Conservation (phyloP, 1,140 invertebrate species). For the silkworm (Bombyx mori) region ASM3026992v2 NC_085128.1:8246501-8247000, state of each 20-base stretch:
- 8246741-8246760: not conserved
- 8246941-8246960: not conserved
- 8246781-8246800: constrained; percentile 96
- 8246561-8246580: constrained; percentile 98
- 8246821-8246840: constrained; percentile 90
- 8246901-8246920: not conserved
- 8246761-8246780: not conserved
- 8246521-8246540: constrained; percentile 95
- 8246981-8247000: constrained; percentile 96
- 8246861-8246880: constrained; percentile 82
- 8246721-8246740: constrained; percentile 1
- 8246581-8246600: constrained; percentile 98
- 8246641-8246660: constrained; percentile 73
- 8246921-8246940: not conserved
- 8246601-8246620: constrained; percentile 85
- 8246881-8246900: constrained; percentile 91
- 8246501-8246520: constrained; percentile 96
- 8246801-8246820: constrained; percentile 97
- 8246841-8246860: constrained; percentile 94
- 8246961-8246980: constrained; percentile 74
- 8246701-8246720: constrained; percentile 1
- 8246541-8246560: constrained; percentile 95
- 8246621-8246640: constrained; percentile 77
- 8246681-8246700: constrained; percentile 90
- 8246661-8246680: constrained; percentile 77